These are phyloP conservation scores for Ypsolopha sequella DNA, from an alignment of 2,888 invertebrate genomes.

Conservation along the genomic window DNA sequence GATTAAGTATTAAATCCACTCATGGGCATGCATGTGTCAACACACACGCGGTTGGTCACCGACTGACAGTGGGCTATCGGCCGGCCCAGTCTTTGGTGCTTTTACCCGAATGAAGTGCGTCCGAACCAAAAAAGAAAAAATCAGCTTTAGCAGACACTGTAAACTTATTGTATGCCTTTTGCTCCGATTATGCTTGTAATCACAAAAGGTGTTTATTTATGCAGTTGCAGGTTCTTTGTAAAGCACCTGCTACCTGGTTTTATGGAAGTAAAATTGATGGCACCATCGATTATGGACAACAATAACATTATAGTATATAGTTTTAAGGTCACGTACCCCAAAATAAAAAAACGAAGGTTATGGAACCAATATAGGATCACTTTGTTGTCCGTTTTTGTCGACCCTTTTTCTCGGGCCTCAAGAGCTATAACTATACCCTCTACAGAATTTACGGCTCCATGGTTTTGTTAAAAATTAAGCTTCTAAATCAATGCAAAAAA, in stretches of 20 bases:
- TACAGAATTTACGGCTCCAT: too few relatives aligned
- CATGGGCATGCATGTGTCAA: neutral
- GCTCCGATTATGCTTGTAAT: neutral
- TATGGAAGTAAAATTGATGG: too few relatives aligned
- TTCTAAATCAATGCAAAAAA: too few relatives aligned
- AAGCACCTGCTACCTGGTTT: constrained; percentile 5
- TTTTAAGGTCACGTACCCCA: neutral
- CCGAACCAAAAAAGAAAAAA: neutral
- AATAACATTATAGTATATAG: neutral
- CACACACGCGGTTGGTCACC: neutral
- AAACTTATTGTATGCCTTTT: neutral
- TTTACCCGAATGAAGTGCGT: neutral
- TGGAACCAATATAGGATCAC: too few relatives aligned
- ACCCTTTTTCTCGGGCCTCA: too few relatives aligned
- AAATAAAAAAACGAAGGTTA: too few relatives aligned
- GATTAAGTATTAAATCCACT: neutral
- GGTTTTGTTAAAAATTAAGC: too few relatives aligned
- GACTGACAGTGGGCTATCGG: neutral
- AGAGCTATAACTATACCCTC: too few relatives aligned
- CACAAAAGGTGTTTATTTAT: neutral
- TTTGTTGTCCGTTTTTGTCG: too few relatives aligned
- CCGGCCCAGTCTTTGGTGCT: neutral
- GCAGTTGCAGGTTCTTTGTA: neutral
- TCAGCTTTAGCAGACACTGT: neutral
- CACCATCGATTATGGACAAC: neutral